phyloP scores from a whole-genome alignment of 2,113 vertebrate genomes.

The Brachionichthys hirsutus region DNA sequence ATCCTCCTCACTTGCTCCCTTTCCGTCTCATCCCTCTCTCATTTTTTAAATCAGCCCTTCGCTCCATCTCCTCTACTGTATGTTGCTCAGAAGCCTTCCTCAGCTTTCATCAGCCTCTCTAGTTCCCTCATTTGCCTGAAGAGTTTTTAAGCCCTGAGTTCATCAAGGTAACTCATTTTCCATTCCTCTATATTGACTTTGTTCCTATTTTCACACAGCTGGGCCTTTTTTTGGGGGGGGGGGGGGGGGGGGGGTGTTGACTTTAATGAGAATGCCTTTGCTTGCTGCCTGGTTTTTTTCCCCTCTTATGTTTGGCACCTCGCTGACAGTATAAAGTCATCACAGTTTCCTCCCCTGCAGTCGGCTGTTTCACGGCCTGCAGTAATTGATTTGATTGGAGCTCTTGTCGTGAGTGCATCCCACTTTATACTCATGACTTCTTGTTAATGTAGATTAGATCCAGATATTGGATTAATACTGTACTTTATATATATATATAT shows the following conservation, averaged over 20 bases:
- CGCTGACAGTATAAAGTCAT: slow-evolving; percentile 23
- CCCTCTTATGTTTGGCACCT: slow-evolving; percentile 14
- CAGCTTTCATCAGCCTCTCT: slow-evolving; percentile 58
- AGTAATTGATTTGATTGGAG: slow-evolving; percentile 22
- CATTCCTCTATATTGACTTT: slow-evolving; percentile 18
- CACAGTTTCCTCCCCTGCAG: slow-evolving; percentile 21
- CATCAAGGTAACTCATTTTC: slow-evolving; percentile 52
- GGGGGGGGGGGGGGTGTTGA: too few species aligned
- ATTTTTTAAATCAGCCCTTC: slow-evolving; percentile 21
- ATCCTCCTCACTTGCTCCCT: slow-evolving; percentile 35
- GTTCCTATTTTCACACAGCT: slow-evolving; percentile 20
- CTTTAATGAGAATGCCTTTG: slow-evolving; percentile 15
- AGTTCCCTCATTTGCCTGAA: slow-evolving; percentile 46
- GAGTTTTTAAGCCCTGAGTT: slow-evolving; percentile 58
- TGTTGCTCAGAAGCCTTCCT: slow-evolving; percentile 42
- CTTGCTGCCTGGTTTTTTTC: slow-evolving; percentile 1
- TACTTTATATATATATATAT: too few species aligned
- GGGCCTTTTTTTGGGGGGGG: slow-evolving; percentile 16
- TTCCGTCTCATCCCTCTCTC: slow-evolving; percentile 1
- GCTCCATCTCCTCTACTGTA: slow-evolving; percentile 17
- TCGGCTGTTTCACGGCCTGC: slow-evolving; percentile 23
- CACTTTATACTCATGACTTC: too few species aligned
- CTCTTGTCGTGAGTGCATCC: neutral
- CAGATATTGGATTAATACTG: too few species aligned
- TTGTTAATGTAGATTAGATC: too few species aligned